A percentile compares a stretch with the other conserved stretches of the same genome.
phyloP scores from a whole-genome alignment of 2,113 vertebrate genomes.

The Eurypyga helias region DNA sequence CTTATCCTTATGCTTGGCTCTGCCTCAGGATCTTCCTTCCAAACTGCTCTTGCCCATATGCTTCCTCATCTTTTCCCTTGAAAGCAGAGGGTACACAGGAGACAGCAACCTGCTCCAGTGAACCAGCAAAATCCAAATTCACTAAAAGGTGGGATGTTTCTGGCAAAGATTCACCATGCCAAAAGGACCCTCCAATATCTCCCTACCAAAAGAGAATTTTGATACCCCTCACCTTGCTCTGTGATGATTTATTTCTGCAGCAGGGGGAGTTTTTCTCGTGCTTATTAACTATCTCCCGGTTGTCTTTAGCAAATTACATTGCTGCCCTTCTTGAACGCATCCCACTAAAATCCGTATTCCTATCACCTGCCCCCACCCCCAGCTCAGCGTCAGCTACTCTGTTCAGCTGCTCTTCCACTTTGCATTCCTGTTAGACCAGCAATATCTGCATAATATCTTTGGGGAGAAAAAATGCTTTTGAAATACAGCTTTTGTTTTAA shows the following conservation, averaged over 20 bases:
- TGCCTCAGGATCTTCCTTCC: neutral
- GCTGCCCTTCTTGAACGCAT: neutral
- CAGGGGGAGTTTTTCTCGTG: neutral
- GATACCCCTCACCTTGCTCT: neutral
- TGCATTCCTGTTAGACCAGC: neutral
- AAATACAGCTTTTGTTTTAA: slow-evolving; percentile 56
- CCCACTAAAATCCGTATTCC: slow-evolving; percentile 42
- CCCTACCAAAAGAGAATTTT: neutral
- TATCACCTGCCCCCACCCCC: slow-evolving; percentile 41
- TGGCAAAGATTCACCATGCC: neutral
- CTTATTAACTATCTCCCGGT: slow-evolving; percentile 29
- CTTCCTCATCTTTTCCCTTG: neutral
- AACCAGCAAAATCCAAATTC: slow-evolving; percentile 33
- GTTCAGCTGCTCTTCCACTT: slow-evolving; percentile 7
- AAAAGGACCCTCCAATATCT: neutral
- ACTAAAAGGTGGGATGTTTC: neutral
- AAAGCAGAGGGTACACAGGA: neutral
- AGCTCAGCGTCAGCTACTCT: neutral
- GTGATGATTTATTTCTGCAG: slow-evolving; percentile 14
- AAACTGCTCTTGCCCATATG: neutral
- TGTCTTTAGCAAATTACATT: neutral
- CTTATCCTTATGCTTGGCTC: neutral
- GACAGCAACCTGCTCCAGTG: neutral
- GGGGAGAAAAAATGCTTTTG: neutral
- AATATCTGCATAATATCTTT: slow-evolving; percentile 12